Evolutionary conservation across 2,113 vertebrate species (phyloP).

Genomic region (Oryzias celebensis): DNA sequence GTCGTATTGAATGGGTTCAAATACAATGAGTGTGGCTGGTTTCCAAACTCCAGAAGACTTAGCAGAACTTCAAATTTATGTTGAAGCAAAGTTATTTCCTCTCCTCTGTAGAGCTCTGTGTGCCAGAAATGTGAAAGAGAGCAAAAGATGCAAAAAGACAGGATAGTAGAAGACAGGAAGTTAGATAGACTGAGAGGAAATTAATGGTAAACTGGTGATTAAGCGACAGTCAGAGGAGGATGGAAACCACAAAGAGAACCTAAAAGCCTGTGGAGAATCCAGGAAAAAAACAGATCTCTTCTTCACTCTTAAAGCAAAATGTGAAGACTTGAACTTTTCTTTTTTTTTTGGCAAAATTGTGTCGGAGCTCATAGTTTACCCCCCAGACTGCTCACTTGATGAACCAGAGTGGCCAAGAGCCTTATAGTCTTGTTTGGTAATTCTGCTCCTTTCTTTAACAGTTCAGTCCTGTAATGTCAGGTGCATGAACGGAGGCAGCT

Average conservation of each 20-base stretch:
- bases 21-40: constrained; percentile 9
- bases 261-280: constrained; percentile 5
- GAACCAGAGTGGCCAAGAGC: no score
- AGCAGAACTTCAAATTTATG: constrained; percentile 34
- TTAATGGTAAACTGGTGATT: constrained; percentile 58
- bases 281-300: constrained; percentile 23
- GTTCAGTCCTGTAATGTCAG: constrained; percentile 85
- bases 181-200: constrained; percentile 50
- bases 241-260: constrained; percentile 22
- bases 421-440: no score
- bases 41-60: constrained; percentile 47
- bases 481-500: constrained; percentile 92
- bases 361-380: constrained; percentile 45
- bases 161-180: constrained; percentile 12
- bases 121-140: constrained; percentile 44
- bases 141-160: constrained; percentile 39
- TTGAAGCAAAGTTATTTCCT: constrained; percentile 56
- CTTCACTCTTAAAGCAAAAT: background rate
- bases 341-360: constrained; percentile 53
- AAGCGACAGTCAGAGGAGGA: constrained; percentile 35
- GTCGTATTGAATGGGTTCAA: constrained; percentile 41
- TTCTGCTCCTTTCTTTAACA: constrained; percentile 42
- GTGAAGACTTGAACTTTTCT: no score
- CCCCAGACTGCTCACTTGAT: constrained; percentile 39
- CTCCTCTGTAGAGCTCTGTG: constrained; percentile 24